Conservation (phyloP, 1,140 invertebrate genomes). For the Drosophila subobscura region DNA sequence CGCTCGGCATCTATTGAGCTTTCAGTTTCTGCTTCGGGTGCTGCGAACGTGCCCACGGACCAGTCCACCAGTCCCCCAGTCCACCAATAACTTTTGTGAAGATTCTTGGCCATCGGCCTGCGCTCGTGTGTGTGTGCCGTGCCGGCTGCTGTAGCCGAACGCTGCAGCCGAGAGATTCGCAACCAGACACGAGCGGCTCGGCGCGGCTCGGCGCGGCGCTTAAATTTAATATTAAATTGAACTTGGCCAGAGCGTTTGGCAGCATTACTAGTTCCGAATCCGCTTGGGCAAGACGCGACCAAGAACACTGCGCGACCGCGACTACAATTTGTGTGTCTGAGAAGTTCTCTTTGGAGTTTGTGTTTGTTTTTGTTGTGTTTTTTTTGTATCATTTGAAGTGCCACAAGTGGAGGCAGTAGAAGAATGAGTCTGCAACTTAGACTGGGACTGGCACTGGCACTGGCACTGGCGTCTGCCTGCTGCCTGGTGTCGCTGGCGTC, state of each 20-base stretch:
- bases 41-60: constrained; percentile 70
- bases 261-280: constrained; percentile 75
- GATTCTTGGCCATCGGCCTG: constrained; percentile 53
- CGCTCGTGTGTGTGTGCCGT: background rate
- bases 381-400: constrained; percentile 39
- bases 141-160: constrained; percentile 8
- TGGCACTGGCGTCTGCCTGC: constrained; percentile 23
- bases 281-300: constrained; percentile 68
- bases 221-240: constrained; percentile 82
- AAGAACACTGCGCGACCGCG: constrained; percentile 42
- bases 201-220: constrained; percentile 43
- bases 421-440: constrained; percentile 3
- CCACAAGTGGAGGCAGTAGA: constrained; percentile 23
- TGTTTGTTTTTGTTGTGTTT: constrained; percentile 16
- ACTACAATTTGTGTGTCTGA: background rate
- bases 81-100: constrained; percentile 42
- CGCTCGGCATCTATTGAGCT: constrained; percentile 22
- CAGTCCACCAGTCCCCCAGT: constrained; percentile 55
- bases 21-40: constrained; percentile 30
- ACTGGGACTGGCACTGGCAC: background rate
- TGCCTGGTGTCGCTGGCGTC: background rate
- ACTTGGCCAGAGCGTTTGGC: constrained; percentile 69
- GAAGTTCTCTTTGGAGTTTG: constrained; percentile 2
- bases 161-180: constrained; percentile 46
- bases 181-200: constrained; percentile 34